Evolutionary conservation across 2,113 vertebrate genomes (phyloP).

Genomic region (Acanthisitta chloris): DNA sequence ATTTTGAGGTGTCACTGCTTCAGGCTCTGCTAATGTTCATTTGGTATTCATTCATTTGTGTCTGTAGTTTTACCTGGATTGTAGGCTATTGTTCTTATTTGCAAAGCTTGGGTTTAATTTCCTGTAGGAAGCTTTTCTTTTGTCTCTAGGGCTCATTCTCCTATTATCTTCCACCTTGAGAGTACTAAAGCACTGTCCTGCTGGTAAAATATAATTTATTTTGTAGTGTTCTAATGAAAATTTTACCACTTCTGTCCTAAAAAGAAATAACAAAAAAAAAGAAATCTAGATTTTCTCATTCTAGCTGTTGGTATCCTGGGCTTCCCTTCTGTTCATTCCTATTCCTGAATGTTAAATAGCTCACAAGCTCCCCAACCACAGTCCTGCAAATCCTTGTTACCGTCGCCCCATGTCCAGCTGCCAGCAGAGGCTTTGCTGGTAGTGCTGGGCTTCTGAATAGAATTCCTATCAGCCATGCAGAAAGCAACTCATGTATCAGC

Average conservation of each 20-base stretch:
- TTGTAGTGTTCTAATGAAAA: slow-evolving; percentile 30
- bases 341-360: background rate
- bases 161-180: slow-evolving; percentile 42
- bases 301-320: background rate
- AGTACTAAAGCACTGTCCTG: slow-evolving; percentile 46
- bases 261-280: background rate
- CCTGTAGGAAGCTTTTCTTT: slow-evolving; percentile 58
- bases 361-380: background rate
- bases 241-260: background rate
- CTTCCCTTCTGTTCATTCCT: background rate
- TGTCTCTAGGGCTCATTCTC: slow-evolving; percentile 37
- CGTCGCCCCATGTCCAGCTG: background rate
- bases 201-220: slow-evolving; percentile 51
- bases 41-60: slow-evolving; percentile 52
- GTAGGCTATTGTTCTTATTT: slow-evolving; percentile 66
- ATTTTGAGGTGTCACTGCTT: slow-evolving; percentile 54
- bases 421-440: background rate
- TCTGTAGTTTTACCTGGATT: slow-evolving; percentile 64
- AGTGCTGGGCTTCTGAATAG: background rate
- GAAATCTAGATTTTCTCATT: background rate
- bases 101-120: slow-evolving; percentile 66
- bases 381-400: background rate
- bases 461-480: background rate
- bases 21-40: slow-evolving; percentile 51
- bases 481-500: background rate